A percentile compares a stretch with the other conserved stretches of the same genome.
These are phyloP conservation scores for Australoheros facetus DNA, from an alignment of 2,797 vertebrate species.

Conservation along the genomic window DNA sequence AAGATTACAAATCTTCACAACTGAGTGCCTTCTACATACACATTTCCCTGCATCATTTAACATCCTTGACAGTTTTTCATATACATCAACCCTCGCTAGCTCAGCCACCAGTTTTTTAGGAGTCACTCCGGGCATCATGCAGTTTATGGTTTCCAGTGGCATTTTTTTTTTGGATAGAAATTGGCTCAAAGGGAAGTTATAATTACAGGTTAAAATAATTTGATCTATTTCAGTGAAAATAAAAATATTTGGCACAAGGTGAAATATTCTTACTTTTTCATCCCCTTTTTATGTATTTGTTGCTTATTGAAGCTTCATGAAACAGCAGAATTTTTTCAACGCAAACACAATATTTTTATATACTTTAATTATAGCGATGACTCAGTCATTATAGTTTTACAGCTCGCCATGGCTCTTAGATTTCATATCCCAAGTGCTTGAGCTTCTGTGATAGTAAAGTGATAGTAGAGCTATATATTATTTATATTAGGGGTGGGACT, in stretches of 20 bases:
- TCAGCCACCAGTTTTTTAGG: background rate
- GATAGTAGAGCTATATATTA: no score
- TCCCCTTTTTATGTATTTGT: background rate
- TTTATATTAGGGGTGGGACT: no score
- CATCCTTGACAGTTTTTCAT: background rate
- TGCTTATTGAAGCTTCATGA: background rate
- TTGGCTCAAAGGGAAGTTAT: slow-evolving; percentile 1
- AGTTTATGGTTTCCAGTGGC: background rate
- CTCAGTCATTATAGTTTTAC: no score
- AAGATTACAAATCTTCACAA: background rate
- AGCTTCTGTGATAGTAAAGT: no score
- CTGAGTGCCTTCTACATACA: background rate
- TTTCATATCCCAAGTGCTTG: no score
- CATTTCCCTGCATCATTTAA: background rate
- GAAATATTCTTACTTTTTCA: background rate
- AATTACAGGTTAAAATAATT: slow-evolving; percentile 35
- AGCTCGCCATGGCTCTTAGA: no score
- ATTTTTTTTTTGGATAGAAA: slow-evolving; percentile 1
- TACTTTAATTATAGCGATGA: no score
- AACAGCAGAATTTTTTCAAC: background rate
- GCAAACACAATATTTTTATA: background rate
- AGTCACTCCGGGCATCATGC: background rate
- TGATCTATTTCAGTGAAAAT: slow-evolving; percentile 10
- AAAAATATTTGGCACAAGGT: background rate
- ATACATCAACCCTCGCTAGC: background rate